Conservation (phyloP, 2,888 invertebrate species). For the Polyploca ridens region DNA sequence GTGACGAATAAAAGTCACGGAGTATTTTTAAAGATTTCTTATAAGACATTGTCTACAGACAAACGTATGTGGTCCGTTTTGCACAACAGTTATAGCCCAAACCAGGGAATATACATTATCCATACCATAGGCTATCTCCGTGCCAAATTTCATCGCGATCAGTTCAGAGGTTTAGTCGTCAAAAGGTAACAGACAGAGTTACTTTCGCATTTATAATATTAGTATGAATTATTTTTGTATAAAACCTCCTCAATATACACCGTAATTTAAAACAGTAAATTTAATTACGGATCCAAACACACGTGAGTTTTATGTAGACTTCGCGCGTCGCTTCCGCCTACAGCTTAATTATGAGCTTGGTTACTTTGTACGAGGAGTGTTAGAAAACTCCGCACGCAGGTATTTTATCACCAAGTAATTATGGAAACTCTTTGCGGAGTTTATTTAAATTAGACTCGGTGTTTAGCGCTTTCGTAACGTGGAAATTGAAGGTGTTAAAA, state of each 20-base stretch:
- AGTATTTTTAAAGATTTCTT: too few relatives aligned
- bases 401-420: conserved; percentile 7
- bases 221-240: not conserved
- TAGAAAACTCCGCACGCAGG: conserved; percentile 4
- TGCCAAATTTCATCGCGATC: too few relatives aligned
- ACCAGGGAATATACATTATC: too few relatives aligned
- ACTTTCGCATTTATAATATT: too few relatives aligned
- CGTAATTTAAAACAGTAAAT: conserved; percentile 11
- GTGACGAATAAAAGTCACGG: too few relatives aligned
- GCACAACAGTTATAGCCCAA: too few relatives aligned
- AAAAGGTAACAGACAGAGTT: too few relatives aligned
- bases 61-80: too few relatives aligned
- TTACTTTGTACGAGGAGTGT: not conserved
- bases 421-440: not conserved
- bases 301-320: not conserved
- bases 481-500: not conserved
- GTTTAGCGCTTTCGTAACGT: not conserved
- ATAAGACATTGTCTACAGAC: too few relatives aligned
- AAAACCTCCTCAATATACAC: not conserved
- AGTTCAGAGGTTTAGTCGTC: too few relatives aligned
- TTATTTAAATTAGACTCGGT: conserved; percentile 7
- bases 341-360: not conserved
- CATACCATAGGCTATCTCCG: too few relatives aligned
- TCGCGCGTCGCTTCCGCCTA: not conserved
- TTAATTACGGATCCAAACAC: conserved; percentile 14